Evolutionary conservation across 2,113 vertebrate genomes (phyloP).

Genomic region (Dromiciops gliroides): DNA sequence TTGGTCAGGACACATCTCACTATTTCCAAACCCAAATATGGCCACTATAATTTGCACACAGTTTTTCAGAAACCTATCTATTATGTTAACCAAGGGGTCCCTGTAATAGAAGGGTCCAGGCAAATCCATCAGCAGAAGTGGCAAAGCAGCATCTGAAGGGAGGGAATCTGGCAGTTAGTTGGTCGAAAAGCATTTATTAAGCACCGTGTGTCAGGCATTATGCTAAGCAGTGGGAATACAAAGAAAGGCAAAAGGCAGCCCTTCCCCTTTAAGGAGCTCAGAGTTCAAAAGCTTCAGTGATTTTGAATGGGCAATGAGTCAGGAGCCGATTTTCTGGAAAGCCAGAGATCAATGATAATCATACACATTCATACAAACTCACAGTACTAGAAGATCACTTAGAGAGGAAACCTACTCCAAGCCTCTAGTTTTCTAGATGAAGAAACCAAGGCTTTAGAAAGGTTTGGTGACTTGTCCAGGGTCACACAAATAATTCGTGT

Average conservation of each 20-base stretch:
- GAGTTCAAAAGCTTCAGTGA: not conserved
- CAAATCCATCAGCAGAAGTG: not conserved
- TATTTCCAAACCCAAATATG: not conserved
- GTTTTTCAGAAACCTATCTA: not conserved
- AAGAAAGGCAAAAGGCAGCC: not conserved
- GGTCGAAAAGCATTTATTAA: not conserved
- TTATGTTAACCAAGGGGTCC: not conserved
- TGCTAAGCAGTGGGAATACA: not conserved
- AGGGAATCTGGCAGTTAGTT: not conserved
- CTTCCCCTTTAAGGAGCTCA: not conserved
- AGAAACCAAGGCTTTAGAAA: too few relatives aligned
- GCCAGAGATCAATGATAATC: too few relatives aligned
- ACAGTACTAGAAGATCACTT: not conserved
- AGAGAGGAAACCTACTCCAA: not conserved
- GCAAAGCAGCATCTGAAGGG: not conserved
- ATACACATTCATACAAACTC: not conserved
- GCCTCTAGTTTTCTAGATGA: too few relatives aligned
- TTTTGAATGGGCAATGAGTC: not conserved
- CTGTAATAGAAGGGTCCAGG: not conserved
- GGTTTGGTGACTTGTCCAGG: too few relatives aligned
- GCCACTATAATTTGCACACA: not conserved
- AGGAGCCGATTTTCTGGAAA: not conserved
- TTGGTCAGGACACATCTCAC: not conserved
- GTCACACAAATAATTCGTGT: not conserved
- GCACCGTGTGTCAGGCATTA: too few relatives aligned